Base-by-base conservation (phyloP, 2,888 invertebrate species). In the Tiphia femorata region DNA sequence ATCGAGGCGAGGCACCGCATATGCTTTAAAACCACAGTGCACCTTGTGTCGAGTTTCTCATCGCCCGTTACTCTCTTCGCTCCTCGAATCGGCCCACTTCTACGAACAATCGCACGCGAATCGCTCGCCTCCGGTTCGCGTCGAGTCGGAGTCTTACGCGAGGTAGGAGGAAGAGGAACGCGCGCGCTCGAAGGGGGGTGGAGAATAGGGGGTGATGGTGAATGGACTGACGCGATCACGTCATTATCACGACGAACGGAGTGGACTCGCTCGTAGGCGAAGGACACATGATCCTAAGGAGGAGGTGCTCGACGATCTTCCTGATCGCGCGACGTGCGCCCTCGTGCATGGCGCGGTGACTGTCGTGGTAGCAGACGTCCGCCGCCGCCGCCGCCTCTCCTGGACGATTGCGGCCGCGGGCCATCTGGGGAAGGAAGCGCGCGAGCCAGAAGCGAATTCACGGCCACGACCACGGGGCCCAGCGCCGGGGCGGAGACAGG, bases 391-490 rank as follows among this genome's bases (percentile, higher is more conserved):
- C 58, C 49, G 43, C 21, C n/a, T 21, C 47, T 33, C 49, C 42
- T 29, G 59, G 57, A 49, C 61, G 33, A 40, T 23, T 8, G 38
- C 7, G 40, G 38, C 43, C 27, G 21, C 30, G 41, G 20, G 20
- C 37, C 14, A 10, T 23, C 33, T 8, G 14, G 27, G 14, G 47
- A 19, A 35, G 46, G 54, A 55, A 53, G 44, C 37, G 40, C 30
- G 33, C 37, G 40, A 58, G 58, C n/a, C n/a, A n/a, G 57, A 54
- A 55, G 44, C 60, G 49, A 59, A 70, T 53, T 63, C 60, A 58
- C 71, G 64, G 64, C 80, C 76, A 81, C 76, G 78, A 82, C 76
- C 78, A 82, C 82, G 83, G 82, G 77, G 81, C 80, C 82, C 79
- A 73, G 81, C 79, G 73, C 79, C 80, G 82, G 80, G 80, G 76